These are phyloP conservation scores for Porites evermanni DNA, from an alignment of 92 coral and sea anemone species.

Conservation along the genomic window DNA sequence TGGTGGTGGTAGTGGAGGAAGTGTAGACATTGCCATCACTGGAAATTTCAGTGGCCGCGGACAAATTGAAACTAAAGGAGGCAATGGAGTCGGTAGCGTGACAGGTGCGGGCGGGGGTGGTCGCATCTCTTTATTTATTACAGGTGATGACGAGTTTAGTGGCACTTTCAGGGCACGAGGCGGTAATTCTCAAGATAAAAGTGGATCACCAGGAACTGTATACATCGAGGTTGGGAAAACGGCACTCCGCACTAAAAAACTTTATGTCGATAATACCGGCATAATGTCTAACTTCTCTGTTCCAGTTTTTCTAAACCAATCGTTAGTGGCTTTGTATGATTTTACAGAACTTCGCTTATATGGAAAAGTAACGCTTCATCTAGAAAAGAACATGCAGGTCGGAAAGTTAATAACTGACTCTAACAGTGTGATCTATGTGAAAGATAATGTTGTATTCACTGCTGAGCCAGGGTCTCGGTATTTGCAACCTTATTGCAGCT, in stretches of 20 bases:
- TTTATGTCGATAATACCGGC: constrained; percentile 80
- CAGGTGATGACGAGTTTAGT: constrained; percentile 73
- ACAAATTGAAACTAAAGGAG: constrained; percentile 73
- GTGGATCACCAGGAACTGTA: constrained; percentile 97
- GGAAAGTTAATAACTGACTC: constrained; percentile 77
- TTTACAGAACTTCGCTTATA: constrained; percentile 72
- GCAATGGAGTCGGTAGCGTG: constrained; percentile 44
- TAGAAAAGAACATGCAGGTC: constrained; percentile 78
- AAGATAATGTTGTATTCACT: constrained; percentile 78
- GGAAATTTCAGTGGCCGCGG: constrained; percentile 83
- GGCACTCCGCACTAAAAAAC: constrained; percentile 79
- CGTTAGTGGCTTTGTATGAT: constrained; percentile 61
- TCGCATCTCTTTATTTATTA: constrained; percentile 70
- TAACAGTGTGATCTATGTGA: constrained; percentile 79
- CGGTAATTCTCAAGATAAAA: constrained; percentile 64
- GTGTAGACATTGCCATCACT: constrained; percentile 68
- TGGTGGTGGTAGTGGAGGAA: constrained; percentile 97
- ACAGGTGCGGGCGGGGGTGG: constrained; percentile 97
- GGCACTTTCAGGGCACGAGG: constrained; percentile 83
- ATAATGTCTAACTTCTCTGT: constrained; percentile 41
- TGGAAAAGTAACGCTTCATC: constrained; percentile 79
- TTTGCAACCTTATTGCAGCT: constrained; percentile 84
- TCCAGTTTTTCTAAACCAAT: constrained; percentile 81
- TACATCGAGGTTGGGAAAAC: constrained; percentile 80
- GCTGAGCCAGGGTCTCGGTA: constrained; percentile 75